phyloP scores from a whole-genome alignment of 2,113 vertebrate genomes.

The Madoqua kirkii region DNA sequence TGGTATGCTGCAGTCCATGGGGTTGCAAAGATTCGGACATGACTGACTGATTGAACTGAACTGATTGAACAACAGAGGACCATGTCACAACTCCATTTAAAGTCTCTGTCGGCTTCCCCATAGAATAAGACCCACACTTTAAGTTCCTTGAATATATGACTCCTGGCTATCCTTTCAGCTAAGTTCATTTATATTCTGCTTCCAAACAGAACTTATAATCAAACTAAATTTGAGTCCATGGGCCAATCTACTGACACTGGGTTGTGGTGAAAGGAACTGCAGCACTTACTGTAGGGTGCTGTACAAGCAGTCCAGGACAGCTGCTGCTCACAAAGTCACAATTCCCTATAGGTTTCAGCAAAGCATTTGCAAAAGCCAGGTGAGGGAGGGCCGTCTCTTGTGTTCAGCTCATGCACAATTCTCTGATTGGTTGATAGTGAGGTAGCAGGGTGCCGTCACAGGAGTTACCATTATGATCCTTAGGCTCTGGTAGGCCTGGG shows the following conservation, averaged over 20 bases:
- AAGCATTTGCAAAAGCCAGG: background rate
- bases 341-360: background rate
- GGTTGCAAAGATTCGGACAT: background rate
- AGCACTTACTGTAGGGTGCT: background rate
- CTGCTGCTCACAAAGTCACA: background rate
- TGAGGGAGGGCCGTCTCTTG: background rate
- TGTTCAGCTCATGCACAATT: background rate
- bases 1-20: background rate
- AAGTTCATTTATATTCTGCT: background rate
- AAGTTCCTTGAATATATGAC: background rate
- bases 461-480: background rate
- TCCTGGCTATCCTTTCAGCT: background rate
- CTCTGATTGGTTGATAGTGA: background rate
- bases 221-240: background rate
- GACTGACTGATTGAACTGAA: background rate
- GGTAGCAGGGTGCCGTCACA: background rate
- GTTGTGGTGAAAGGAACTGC: background rate
- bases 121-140: background rate
- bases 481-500: background rate
- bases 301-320: background rate
- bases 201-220: background rate
- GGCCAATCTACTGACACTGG: background rate
- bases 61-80: background rate
- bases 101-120: background rate
- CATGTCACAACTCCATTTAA: background rate